Evolutionary conservation across 2,888 invertebrate species (phyloP), one percentile per base, ranked within the genome.

Genomic region (Glyphotaelius pellucidus): DNA sequence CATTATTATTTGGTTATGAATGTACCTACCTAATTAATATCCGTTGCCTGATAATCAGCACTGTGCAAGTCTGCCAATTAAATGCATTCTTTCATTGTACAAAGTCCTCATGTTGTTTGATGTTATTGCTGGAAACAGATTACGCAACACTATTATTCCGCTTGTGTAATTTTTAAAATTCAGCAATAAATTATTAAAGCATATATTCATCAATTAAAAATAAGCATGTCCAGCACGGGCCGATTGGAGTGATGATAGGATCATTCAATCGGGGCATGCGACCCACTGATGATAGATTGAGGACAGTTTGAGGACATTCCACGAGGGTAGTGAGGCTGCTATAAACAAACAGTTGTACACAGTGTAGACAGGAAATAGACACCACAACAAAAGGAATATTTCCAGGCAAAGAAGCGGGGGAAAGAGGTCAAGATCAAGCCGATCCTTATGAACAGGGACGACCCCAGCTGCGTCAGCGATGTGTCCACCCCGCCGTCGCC

Each of bases 371-470:
- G 86, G 86, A 30, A 86, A 85, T 86, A 52, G 88, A 67, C 67
- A 47, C 52, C 30, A 52, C 52, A 88, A 67, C 30, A 35, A 52
- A 88, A 88, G 67, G 88, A 88, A 88, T 90, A 89, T 91, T 92
- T 92, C 25, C 92, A 92, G 92, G 80, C 81, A 25, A 92, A 92
- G 83, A 92, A 91, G 87, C 89, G 90, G 47, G 90, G 96, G 94
- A 97, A 97, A 95, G 96, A 97, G 95, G 96, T 97, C 94, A 97
- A 97, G 95, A 96, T 97, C 94, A 97, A 97, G 95, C 97, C 98
- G 94, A 98, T 98, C 95, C 96, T 98, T 94, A 94, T 97, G 94
- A 98, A 98, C 96, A 98, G 97, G 96, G 97, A 97, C 95, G 97
- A 97, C 95, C 96, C 97, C 92, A 96, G 96, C 94, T 96, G 96